Percentiles rank a stretch among this genome's conserved stretches.
These are phyloP conservation scores for Pollicipes pollicipes DNA, from an alignment of 1,140 invertebrate genomes.

Conservation along the genomic window DNA sequence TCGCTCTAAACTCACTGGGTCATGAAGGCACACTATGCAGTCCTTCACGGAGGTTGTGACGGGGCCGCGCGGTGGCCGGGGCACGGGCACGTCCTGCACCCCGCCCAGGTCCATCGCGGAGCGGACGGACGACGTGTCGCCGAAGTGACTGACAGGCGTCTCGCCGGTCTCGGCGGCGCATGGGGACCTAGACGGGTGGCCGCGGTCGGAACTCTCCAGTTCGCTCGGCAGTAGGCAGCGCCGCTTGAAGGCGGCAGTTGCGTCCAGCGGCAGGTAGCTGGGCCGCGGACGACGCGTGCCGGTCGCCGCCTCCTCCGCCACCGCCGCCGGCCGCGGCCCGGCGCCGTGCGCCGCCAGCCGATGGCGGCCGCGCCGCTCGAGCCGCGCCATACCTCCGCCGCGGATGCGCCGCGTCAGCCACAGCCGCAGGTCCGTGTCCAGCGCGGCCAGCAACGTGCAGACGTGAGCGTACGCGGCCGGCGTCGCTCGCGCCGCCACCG, in stretches of 20 bases:
- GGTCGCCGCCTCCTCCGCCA: neutral
- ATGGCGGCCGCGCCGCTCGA: conserved; percentile 15
- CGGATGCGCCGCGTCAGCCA: conserved; percentile 17
- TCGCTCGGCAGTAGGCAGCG: conserved; percentile 16
- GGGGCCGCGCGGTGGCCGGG: conserved; percentile 13
- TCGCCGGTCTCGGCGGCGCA: neutral
- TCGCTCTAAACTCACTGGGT: conserved; percentile 5
- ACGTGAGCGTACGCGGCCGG: conserved; percentile 25
- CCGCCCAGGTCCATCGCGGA: conserved; percentile 8
- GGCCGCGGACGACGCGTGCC: conserved; percentile 13
- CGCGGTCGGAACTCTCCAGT: too few species aligned
- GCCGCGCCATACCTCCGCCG: conserved; percentile 13
- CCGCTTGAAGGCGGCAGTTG: conserved; percentile 17
- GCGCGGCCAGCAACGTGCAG: conserved; percentile 19
- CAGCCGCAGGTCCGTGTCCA: conserved; percentile 20
- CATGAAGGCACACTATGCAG: neutral
- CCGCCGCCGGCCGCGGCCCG: conserved; percentile 14
- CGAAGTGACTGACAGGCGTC: neutral
- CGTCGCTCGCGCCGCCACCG: conserved; percentile 26
- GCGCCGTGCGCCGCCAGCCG: conserved; percentile 15
- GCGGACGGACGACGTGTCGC: neutral
- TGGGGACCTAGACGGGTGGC: neutral
- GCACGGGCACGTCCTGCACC: conserved; percentile 16
- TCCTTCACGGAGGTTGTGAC: conserved; percentile 11
- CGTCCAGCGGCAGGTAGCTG: conserved; percentile 18